A percentile compares a stretch with the other conserved stretches of the same genome.
Conservation (phyloP, 1,140 invertebrate genomes). For the Aphidius ervi region DNA sequence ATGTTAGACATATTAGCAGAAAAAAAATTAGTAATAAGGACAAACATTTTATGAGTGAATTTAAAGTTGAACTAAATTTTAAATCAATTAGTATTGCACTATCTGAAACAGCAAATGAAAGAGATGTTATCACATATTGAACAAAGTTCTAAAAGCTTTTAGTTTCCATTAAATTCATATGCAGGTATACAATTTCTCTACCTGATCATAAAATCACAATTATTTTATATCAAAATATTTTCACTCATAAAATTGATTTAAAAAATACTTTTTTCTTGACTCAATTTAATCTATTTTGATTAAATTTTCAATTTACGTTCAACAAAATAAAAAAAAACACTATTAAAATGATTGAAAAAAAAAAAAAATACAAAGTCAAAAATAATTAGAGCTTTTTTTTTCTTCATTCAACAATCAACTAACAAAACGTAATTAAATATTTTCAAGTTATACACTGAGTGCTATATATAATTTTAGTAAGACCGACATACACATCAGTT, state of each 20-base stretch:
- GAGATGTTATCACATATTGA: constrained; percentile 27
- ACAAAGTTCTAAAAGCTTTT: constrained; percentile 40
- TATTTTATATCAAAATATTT: background rate
- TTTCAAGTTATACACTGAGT: too few relatives aligned
- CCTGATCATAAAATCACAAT: background rate
- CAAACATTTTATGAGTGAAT: background rate
- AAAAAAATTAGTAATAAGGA: background rate
- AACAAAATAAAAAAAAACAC: too few relatives aligned
- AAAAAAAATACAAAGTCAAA: too few relatives aligned
- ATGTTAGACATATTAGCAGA: background rate
- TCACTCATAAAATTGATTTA: background rate
- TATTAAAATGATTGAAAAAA: too few relatives aligned
- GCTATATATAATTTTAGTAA: too few relatives aligned
- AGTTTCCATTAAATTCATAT: constrained; percentile 27
- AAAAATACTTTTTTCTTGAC: too few relatives aligned
- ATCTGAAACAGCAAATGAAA: constrained; percentile 34
- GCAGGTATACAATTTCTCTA: constrained; percentile 5
- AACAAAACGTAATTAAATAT: too few relatives aligned
- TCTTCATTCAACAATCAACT: too few relatives aligned
- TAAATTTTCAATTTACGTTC: too few relatives aligned
- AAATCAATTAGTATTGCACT: constrained; percentile 38
- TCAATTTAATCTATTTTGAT: too few relatives aligned
- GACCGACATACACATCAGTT: background rate
- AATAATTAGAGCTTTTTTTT: too few relatives aligned
- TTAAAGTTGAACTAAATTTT: constrained; percentile 24